Conservation (phyloP, 2,888 invertebrate genomes). For the Taphrorychus bicolor region DNA sequence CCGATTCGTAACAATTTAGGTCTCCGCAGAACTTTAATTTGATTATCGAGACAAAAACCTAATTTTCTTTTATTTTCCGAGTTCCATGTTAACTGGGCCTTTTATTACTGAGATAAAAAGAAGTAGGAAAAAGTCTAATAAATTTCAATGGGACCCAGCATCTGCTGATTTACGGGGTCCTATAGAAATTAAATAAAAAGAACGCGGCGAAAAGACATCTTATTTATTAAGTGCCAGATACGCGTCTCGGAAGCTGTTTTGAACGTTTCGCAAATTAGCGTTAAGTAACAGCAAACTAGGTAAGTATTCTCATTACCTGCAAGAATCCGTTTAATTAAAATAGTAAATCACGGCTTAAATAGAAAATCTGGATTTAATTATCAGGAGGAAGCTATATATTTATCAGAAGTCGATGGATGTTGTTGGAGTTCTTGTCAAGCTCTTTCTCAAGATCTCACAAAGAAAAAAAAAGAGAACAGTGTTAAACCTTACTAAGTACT, state of each 20-base stretch:
- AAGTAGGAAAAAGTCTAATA: conserved; percentile 33
- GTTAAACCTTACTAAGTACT: too few species aligned
- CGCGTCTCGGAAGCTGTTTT: not conserved
- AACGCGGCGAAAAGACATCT: conserved; percentile 4
- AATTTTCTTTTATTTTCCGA: conserved; percentile 38
- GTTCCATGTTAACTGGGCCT: conserved; percentile 32
- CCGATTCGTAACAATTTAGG: conserved; percentile 30
- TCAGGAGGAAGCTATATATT: too few species aligned
- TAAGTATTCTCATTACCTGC: not conserved
- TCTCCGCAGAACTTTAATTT: conserved; percentile 36
- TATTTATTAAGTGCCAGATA: not conserved
- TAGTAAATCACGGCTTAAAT: too few species aligned
- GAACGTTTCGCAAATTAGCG: not conserved
- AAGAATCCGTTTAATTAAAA: not conserved
- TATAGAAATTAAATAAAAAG: conserved; percentile 32
- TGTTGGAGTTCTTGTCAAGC: too few species aligned
- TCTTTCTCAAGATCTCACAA: too few species aligned
- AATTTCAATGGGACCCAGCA: conserved; percentile 35
- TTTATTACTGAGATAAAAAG: conserved; percentile 34
- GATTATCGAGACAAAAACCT: conserved; percentile 39
- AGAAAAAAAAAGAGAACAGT: too few species aligned
- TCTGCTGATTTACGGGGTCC: conserved; percentile 36
- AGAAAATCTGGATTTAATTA: too few species aligned
- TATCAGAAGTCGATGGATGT: too few species aligned
- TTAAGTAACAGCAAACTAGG: not conserved